Evolutionary conservation across 2,113 vertebrate genomes (phyloP).

Genomic region (Engraulis encrasicolus): DNA sequence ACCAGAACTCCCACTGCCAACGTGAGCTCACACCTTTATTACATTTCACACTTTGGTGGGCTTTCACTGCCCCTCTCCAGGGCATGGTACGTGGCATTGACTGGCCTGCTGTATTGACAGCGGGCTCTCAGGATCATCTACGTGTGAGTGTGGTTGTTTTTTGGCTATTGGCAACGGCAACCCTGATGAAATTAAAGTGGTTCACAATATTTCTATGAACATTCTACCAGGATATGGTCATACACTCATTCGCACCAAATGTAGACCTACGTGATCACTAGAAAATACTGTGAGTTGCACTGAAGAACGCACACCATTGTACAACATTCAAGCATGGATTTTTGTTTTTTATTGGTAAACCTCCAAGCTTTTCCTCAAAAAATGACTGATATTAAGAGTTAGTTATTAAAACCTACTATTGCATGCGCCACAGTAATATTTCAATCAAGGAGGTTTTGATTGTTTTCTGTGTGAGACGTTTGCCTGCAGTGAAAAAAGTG

Average conservation of each 20-base stretch:
- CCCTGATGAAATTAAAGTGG: not conserved
- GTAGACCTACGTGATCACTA: not conserved
- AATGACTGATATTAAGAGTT: not conserved
- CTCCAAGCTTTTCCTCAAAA: not conserved
- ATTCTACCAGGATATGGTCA: not conserved
- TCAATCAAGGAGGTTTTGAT: not conserved
- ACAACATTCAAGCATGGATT: not conserved
- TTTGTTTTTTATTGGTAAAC: not conserved
- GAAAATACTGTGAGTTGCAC: not conserved
- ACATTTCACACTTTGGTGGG: not conserved
- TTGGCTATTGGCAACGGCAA: not conserved
- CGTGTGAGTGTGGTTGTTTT: not conserved
- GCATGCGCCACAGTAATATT: not conserved
- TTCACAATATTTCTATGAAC: not conserved
- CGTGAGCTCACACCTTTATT: not conserved
- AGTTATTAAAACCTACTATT: not conserved
- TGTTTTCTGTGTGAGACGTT: conserved; percentile 7
- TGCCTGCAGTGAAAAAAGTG: not conserved
- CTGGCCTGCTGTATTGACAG: not conserved
- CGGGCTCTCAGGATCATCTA: not conserved
- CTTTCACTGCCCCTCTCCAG: not conserved
- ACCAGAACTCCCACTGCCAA: not conserved
- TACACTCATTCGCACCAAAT: not conserved
- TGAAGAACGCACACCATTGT: not conserved
- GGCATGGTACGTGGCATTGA: not conserved